Evolutionary conservation across 2,888 invertebrate species (phyloP).

Genomic region (Drosophila nr. medialis): DNA sequence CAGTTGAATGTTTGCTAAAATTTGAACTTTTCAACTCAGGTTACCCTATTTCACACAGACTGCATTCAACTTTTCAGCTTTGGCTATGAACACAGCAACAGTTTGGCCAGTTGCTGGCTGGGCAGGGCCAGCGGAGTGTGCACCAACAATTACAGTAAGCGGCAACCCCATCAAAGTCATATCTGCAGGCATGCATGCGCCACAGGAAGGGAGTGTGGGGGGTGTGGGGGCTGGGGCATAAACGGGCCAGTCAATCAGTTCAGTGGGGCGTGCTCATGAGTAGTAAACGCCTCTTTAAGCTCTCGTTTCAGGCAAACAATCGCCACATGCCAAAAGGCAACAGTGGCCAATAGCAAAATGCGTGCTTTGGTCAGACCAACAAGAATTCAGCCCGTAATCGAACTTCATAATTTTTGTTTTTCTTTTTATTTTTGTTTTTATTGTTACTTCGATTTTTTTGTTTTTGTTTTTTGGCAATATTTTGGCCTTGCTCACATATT

Average conservation of each 20-base stretch:
- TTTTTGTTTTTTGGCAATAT: conserved; percentile 24
- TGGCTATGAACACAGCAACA: conserved; percentile 55
- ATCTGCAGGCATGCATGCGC: conserved; percentile 28
- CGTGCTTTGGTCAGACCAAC: conserved; percentile 34
- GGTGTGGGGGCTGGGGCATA: too few relatives aligned
- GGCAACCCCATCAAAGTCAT: conserved; percentile 39
- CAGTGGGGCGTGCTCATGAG: conserved; percentile 63
- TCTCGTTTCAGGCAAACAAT: conserved; percentile 36
- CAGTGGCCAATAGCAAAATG: conserved; percentile 44
- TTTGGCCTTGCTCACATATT: too few relatives aligned
- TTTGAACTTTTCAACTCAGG: conserved; percentile 4
- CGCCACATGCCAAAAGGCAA: conserved; percentile 42
- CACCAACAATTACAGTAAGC: conserved; percentile 57
- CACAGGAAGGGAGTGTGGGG: conserved; percentile 9
- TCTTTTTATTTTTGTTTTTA: not conserved
- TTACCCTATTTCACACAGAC: not conserved
- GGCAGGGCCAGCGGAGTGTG: conserved; percentile 14
- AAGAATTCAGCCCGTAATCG: conserved; percentile 40
- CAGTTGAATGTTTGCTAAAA: not conserved
- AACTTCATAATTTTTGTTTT: conserved; percentile 58
- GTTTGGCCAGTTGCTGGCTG: conserved; percentile 42
- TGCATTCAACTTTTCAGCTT: conserved; percentile 41
- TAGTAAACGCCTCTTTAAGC: conserved; percentile 76
- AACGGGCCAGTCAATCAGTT: conserved; percentile 22
- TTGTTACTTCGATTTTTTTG: not conserved